These are phyloP conservation scores for Tetragonula carbonaria DNA, from an alignment of 2,888 invertebrate species.

Conservation along the genomic window DNA sequence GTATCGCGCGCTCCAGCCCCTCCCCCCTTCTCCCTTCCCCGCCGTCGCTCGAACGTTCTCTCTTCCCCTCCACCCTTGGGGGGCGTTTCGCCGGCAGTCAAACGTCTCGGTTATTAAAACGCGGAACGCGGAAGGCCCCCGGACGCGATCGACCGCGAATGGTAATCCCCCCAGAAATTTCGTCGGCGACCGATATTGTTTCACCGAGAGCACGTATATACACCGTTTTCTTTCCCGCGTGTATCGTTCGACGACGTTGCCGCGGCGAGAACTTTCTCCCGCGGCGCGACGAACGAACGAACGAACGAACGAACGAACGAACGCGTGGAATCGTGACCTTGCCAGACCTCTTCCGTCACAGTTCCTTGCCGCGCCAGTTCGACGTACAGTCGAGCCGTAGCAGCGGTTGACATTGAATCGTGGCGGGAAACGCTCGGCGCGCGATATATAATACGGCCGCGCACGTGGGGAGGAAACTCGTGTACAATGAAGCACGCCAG, in stretches of 20 bases:
- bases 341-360: slow-evolving; percentile 63
- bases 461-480: slow-evolving; percentile 68
- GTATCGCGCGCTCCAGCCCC: slow-evolving; percentile 49
- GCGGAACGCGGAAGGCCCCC: slow-evolving; percentile 33
- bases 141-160: neutral
- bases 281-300: slow-evolving; percentile 27
- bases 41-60: slow-evolving; percentile 1
- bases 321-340: slow-evolving; percentile 62
- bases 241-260: no score
- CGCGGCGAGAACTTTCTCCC: slow-evolving; percentile 61
- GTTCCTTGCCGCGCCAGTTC: slow-evolving; percentile 52
- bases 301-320: neutral
- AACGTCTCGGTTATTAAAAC: slow-evolving; percentile 64
- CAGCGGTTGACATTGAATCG: slow-evolving; percentile 70
- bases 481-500: slow-evolving; percentile 51
- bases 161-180: neutral
- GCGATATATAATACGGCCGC: slow-evolving; percentile 58
- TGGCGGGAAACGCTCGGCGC: slow-evolving; percentile 58
- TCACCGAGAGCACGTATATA: neutral
- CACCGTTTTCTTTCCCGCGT: no score
- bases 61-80: neutral
- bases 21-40: slow-evolving; percentile 24
- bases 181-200: slow-evolving; percentile 13
- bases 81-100: slow-evolving; percentile 24
- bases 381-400: slow-evolving; percentile 47